phyloP scores from a whole-genome alignment of 2,888 invertebrate genomes.

The Drosophila nr. fundita region DNA sequence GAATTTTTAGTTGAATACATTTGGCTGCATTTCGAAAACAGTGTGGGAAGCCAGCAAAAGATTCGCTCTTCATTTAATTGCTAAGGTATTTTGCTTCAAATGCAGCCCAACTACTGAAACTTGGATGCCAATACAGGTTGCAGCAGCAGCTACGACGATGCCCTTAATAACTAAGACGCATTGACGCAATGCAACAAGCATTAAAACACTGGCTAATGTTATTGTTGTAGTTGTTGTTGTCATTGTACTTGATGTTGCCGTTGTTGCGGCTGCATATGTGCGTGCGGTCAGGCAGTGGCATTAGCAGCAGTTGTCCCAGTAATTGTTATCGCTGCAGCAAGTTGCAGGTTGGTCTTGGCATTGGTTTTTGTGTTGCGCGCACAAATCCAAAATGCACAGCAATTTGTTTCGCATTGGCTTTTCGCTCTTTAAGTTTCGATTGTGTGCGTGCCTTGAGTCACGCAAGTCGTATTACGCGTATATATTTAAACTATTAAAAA shows the following conservation, averaged over 20 bases:
- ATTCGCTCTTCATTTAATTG: slow-evolving; percentile 7
- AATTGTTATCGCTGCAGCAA: slow-evolving; percentile 44
- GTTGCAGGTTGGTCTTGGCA: slow-evolving; percentile 29
- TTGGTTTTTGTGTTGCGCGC: slow-evolving; percentile 27
- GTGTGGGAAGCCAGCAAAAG: too few species aligned
- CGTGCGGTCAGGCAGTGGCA: slow-evolving; percentile 46
- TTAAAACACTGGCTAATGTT: slow-evolving; percentile 39
- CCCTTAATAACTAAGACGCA: slow-evolving; percentile 58
- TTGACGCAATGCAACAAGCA: slow-evolving; percentile 55
- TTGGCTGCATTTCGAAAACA: background rate
- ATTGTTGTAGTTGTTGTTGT: slow-evolving; percentile 18
- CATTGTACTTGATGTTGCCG: slow-evolving; percentile 5
- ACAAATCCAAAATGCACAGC: slow-evolving; percentile 21
- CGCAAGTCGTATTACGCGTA: background rate
- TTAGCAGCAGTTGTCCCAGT: slow-evolving; percentile 30
- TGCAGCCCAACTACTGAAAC: background rate
- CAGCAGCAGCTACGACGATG: background rate
- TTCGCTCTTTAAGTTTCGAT: background rate
- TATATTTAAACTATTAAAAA: slow-evolving; percentile 31
- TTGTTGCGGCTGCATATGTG: slow-evolving; percentile 23
- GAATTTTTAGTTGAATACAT: background rate
- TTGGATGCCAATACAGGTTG: background rate
- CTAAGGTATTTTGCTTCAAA: background rate
- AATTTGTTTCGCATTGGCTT: slow-evolving; percentile 31
- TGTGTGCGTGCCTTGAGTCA: background rate